A percentile compares a stretch with the other conserved stretches of the same genome.
These are phyloP conservation scores for Eupithecia tripunctaria DNA, from an alignment of 2,888 invertebrate genomes.

Conservation along the genomic window DNA sequence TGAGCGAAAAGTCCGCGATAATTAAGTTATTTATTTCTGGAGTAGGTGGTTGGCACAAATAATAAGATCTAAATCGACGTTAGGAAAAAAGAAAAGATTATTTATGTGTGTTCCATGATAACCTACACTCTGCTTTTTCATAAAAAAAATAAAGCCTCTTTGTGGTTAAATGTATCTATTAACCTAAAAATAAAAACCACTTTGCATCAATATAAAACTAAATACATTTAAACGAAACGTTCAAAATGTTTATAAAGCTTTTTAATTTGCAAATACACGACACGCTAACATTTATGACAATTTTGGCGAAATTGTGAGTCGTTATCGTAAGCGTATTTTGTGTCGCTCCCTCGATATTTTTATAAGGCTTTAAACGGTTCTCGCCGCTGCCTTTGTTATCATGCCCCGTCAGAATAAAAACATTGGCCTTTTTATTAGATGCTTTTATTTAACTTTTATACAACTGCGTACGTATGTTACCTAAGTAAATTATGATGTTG, in stretches of 20 bases:
- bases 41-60: not conserved
- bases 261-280: constrained; percentile 37
- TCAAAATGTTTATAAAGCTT: constrained; percentile 47
- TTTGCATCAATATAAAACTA: constrained; percentile 53
- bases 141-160: not conserved
- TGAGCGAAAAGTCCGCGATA: not conserved
- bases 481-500: constrained; percentile 8
- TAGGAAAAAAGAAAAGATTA: not conserved
- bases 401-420: constrained; percentile 33
- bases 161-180: not conserved
- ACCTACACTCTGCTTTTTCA: not conserved
- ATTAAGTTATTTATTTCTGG: not conserved
- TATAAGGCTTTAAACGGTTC: constrained; percentile 43
- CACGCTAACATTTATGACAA: constrained; percentile 34
- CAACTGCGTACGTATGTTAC: not conserved
- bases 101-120: not conserved
- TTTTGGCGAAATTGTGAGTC: constrained; percentile 38
- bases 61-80: not conserved
- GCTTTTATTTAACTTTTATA: constrained; percentile 16
- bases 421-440: constrained; percentile 27
- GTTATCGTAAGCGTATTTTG: constrained; percentile 41
- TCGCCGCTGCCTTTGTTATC: constrained; percentile 42
- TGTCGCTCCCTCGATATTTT: constrained; percentile 40
- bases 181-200: constrained; percentile 78
- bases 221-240: constrained; percentile 49